Evolutionary conservation across 2,113 vertebrate genomes (phyloP).

Genomic region (Pituophis catenifer): DNA sequence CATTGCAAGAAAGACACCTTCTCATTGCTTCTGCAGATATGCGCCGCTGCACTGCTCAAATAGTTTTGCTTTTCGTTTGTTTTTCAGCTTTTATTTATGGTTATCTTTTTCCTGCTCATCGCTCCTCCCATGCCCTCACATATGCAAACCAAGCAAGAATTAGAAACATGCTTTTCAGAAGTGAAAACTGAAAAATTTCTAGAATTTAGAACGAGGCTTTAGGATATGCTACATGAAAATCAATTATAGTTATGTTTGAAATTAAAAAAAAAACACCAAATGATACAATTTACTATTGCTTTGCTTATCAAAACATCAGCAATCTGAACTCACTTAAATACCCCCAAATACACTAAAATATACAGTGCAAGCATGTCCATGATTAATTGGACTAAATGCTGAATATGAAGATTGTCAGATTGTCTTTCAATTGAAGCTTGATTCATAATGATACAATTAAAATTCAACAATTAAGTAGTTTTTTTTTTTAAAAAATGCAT

Average conservation of each 20-base stretch:
- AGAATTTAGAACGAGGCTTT: background rate
- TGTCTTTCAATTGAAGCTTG: constrained; percentile 47
- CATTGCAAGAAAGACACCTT: background rate
- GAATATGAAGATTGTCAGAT: constrained; percentile 40
- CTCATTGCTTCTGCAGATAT: background rate
- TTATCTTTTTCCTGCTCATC: background rate
- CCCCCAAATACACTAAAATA: constrained; percentile 39
- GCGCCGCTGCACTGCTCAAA: background rate
- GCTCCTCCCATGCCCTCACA: background rate
- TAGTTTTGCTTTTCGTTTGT: background rate
- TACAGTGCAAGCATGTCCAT: constrained; percentile 52
- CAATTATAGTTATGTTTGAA: constrained; percentile 40
- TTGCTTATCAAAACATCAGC: constrained; percentile 34
- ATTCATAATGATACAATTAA: constrained; percentile 31
- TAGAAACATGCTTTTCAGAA: constrained; percentile 4
- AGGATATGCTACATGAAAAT: constrained; percentile 16
- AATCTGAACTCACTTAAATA: constrained; percentile 52
- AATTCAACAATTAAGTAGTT: constrained; percentile 42
- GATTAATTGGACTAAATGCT: constrained; percentile 54
- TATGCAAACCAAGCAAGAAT: background rate
- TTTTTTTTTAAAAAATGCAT: constrained; percentile 45
- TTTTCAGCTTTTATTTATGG: background rate
- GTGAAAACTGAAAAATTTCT: background rate
- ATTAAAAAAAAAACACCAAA: background rate
- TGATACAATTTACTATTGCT: constrained; percentile 23